Evolutionary conservation across 2,113 vertebrate genomes (phyloP).

Genomic region (Anguilla rostrata): DNA sequence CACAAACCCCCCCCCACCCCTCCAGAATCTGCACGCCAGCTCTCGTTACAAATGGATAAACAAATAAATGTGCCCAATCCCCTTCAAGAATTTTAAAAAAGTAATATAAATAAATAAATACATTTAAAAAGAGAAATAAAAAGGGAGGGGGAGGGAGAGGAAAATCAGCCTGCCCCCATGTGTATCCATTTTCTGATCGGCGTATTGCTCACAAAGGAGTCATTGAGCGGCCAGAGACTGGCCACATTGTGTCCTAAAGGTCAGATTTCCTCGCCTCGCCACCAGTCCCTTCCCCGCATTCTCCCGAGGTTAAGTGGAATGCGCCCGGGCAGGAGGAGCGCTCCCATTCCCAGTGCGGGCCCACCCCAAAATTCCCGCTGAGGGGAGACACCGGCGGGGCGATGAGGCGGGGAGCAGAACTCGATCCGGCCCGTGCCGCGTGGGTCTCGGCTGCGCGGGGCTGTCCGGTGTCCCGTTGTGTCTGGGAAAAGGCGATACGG

Average conservation of each 20-base stretch:
- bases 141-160: slow-evolving; percentile 14
- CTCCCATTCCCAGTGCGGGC: slow-evolving; percentile 31
- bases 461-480: background rate
- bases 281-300: slow-evolving; percentile 58
- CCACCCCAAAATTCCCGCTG: slow-evolving; percentile 12
- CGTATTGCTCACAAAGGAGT: slow-evolving; percentile 72
- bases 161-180: slow-evolving; percentile 60
- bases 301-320: slow-evolving; percentile 74
- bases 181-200: slow-evolving; percentile 74
- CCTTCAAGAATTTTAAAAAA: slow-evolving; percentile 37
- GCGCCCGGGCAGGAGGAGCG: slow-evolving; percentile 42
- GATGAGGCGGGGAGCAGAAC: background rate
- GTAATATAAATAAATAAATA: no score
- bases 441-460: background rate
- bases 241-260: slow-evolving; percentile 77
- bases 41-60: slow-evolving; percentile 40
- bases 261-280: slow-evolving; percentile 65
- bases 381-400: background rate
- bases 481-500: background rate
- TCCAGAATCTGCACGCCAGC: slow-evolving; percentile 1
- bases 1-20: background rate
- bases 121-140: slow-evolving; percentile 35
- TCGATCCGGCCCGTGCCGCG: background rate
- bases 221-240: slow-evolving; percentile 76
- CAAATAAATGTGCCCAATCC: slow-evolving; percentile 47